Evolutionary conservation across 2,888 invertebrate species (phyloP), one percentile per base, ranked within the genome.

Genomic region (Argyresthia goedartella): DNA sequence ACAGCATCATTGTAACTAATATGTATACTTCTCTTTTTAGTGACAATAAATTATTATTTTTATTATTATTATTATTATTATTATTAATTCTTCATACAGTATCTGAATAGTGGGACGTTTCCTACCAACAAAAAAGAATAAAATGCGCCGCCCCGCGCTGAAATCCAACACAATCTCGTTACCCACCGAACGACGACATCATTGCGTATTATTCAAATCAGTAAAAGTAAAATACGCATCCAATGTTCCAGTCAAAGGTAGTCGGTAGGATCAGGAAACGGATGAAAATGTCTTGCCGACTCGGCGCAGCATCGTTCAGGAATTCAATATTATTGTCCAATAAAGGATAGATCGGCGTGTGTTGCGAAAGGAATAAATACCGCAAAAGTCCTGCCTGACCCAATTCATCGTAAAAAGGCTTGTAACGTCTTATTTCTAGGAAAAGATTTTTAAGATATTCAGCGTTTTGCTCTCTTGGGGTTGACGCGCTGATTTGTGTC

Each of bases 321-420:
- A 46, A 46, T 46, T 25, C 46, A 46, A 46, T 46, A 46, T 10
- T 46, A 11, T 46, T 46, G 33, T 33, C 46, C 45, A 45, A 45
- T 45, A 45, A 45, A 15, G 14, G 9, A 14, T 44, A 15, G 9
- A 45, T 45, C 45, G 45, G 45, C 45, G 16, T n/a, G 14, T 14
- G 43, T 43, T 13, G 13, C 43, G 43, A 43, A 7, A 7, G 6
- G 13, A 43, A 43, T 43, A 43, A 43, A 43, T 43, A 13, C 43
- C 43, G 14, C 14, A 43, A n/a, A 39, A 25, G 25, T 39, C 39
- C 10, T 39, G 39, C 39, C 39, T 39, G 39, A n/a, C 39, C 39
- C 39, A 39, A 39, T 39, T 39, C n/a, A 3, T 39, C 39, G 8
- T 39, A 39, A 39, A 39, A 39, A 39, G 39, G 39, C n/a, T 39